Conservation (phyloP, 37 sponge, comb jelly and placozoan species). For the Agelas oroides region DNA sequence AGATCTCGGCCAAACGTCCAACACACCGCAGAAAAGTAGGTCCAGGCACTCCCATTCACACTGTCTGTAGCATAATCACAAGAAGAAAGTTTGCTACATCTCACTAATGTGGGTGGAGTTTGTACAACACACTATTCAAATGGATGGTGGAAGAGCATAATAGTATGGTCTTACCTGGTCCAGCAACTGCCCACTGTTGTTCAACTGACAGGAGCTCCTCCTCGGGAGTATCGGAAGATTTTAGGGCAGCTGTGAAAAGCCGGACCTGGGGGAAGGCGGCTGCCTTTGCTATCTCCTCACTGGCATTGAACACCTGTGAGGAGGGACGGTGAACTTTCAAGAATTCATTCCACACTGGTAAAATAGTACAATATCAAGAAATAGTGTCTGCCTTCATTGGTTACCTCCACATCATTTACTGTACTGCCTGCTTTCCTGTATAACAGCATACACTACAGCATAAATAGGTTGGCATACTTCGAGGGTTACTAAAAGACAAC, state of each 20-base stretch:
- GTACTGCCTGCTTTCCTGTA: too few species aligned
- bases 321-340: not conserved
- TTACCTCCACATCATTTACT: not conserved
- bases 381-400: not conserved
- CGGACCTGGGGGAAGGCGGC: constrained; percentile 64
- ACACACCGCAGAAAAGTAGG: constrained; percentile 75
- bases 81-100: too few species aligned
- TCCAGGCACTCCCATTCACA: constrained; percentile 38
- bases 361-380: not conserved
- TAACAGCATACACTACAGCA: too few species aligned
- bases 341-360: not conserved
- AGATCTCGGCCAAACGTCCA: constrained; percentile 77
- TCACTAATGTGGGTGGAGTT: too few species aligned
- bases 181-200: constrained; percentile 56
- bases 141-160: too few species aligned
- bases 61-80: too few species aligned
- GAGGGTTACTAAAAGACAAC: too few species aligned
- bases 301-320: constrained; percentile 71
- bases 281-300: constrained; percentile 58
- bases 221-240: constrained; percentile 50
- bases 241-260: constrained; percentile 62
- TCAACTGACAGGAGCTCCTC: constrained; percentile 34
- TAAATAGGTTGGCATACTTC: too few species aligned
- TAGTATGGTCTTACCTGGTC: constrained; percentile 37
- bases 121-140: too few species aligned